Conservation (phyloP, 1,140 invertebrate genomes). For the Antheraea mylitta region DNA sequence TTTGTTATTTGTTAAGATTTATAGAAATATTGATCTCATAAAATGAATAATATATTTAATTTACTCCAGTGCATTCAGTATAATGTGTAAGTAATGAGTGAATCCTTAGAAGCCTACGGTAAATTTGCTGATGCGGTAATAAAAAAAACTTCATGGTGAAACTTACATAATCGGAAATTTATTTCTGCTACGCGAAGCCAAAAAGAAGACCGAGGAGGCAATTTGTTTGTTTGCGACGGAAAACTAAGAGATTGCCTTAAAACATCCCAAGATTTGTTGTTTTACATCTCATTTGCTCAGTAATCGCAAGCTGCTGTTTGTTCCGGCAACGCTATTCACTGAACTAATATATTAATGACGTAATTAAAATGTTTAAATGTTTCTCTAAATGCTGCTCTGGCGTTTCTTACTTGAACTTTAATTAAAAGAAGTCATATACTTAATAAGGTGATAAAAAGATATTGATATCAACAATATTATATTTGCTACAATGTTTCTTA, state of each 20-base stretch:
- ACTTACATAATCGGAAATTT: conserved; percentile 5
- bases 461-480: too few species aligned
- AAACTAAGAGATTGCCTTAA: conserved; percentile 28
- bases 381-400: too few species aligned
- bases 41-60: too few species aligned
- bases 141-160: neutral
- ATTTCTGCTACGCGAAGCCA: conserved; percentile 17
- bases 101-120: too few species aligned
- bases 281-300: conserved; percentile 35
- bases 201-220: conserved; percentile 21
- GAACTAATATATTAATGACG: conserved; percentile 19
- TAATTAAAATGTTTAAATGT: conserved; percentile 5
- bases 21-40: too few species aligned
- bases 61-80: too few species aligned
- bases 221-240: conserved; percentile 32
- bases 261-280: conserved; percentile 32
- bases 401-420: neutral
- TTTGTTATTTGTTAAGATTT: neutral
- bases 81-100: too few species aligned
- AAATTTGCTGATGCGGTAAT: neutral
- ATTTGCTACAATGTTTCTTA: too few species aligned
- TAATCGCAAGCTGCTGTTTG: conserved; percentile 19
- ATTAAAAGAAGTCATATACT: neutral
- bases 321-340: conserved; percentile 15
- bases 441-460: neutral